Evolutionary conservation across 2,888 invertebrate species (phyloP).

Genomic region (Cephonodes hylas): DNA sequence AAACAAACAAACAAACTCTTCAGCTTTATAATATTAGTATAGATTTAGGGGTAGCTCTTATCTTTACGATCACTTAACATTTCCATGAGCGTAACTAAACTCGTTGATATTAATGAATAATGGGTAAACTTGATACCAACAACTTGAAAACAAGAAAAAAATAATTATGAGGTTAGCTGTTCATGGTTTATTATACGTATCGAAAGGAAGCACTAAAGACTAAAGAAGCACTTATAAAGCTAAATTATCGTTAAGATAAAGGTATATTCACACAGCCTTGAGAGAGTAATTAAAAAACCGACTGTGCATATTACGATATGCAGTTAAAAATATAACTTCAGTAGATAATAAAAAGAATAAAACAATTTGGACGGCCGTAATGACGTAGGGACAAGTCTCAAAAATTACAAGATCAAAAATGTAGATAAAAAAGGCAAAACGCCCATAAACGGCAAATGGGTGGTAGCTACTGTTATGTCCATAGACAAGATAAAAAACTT

Average conservation of each 20-base stretch:
- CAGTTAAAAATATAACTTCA: neutral
- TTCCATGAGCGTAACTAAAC: no score
- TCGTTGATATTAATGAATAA: no score
- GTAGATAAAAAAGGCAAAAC: slow-evolving; percentile 37
- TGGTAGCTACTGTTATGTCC: slow-evolving; percentile 39
- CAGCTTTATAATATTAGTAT: no score
- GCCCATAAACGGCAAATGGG: slow-evolving; percentile 30
- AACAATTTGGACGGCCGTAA: neutral
- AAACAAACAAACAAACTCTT: no score
- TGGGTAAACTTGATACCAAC: neutral
- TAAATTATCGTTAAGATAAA: neutral
- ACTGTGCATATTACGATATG: neutral
- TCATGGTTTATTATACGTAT: neutral
- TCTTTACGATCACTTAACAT: no score
- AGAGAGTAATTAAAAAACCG: neutral
- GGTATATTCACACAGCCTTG: neutral
- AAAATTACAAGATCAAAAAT: slow-evolving; percentile 27
- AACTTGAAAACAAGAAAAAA: neutral
- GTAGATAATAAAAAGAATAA: neutral
- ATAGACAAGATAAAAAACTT: slow-evolving; percentile 41
- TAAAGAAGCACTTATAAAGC: neutral
- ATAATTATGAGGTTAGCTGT: neutral
- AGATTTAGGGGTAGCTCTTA: no score
- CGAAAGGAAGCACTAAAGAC: neutral
- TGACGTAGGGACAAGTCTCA: neutral